These are phyloP conservation scores for Eupithecia vulgata DNA, from an alignment of 2,888 invertebrate genomes.

Conservation along the genomic window DNA sequence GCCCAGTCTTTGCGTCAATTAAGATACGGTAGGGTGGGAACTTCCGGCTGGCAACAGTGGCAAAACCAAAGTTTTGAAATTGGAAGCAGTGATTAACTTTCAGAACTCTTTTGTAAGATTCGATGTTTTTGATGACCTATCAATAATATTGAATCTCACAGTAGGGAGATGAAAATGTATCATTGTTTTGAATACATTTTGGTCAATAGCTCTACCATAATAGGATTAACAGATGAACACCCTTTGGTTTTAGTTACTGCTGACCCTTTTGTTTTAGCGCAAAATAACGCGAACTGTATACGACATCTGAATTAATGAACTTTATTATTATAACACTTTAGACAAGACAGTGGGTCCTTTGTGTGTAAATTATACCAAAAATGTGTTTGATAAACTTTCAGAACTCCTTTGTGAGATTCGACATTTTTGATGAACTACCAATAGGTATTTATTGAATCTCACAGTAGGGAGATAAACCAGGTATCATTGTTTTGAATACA, in stretches of 20 bases:
- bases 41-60: constrained; percentile 1
- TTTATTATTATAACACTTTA: neutral
- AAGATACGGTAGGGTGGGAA: neutral
- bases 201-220: neutral
- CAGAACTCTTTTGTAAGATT: neutral
- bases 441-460: no score
- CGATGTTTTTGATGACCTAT: neutral
- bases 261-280: neutral
- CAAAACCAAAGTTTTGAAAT: neutral
- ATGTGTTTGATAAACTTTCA: no score
- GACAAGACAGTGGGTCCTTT: neutral
- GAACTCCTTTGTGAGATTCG: no score
- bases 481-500: no score
- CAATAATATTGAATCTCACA: no score
- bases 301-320: neutral
- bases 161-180: neutral
- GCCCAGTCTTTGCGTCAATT: neutral
- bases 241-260: neutral
- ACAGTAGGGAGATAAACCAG: no score
- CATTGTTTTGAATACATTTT: neutral
- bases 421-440: no score
- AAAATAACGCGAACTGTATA: neutral
- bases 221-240: neutral
- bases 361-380: neutral
- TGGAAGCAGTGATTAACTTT: neutral